These are phyloP conservation scores for Vanessa atalanta DNA, from an alignment of 1,140 invertebrate genomes.

Conservation along the genomic window DNA sequence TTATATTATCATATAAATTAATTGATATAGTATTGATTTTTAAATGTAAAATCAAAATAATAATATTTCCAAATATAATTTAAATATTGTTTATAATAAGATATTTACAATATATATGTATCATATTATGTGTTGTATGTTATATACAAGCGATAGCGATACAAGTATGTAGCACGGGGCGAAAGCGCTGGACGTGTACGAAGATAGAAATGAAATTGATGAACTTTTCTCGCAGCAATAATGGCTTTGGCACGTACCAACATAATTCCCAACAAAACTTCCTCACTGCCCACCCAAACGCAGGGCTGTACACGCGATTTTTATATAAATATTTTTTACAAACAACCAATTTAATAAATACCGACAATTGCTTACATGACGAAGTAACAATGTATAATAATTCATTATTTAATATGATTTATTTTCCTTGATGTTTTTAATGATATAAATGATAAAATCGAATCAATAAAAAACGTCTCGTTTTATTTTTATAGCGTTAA, in stretches of 20 bases:
- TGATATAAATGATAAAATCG: too few relatives aligned
- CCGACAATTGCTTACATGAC: too few relatives aligned
- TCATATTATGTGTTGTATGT: background rate
- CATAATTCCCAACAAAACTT: constrained; percentile 82
- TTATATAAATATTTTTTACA: background rate
- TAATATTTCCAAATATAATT: too few relatives aligned
- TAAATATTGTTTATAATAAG: too few relatives aligned
- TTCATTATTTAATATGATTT: too few relatives aligned
- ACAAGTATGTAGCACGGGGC: constrained; percentile 25
- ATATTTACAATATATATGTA: background rate
- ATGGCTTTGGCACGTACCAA: constrained; percentile 82
- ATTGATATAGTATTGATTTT: background rate
- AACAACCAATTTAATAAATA: background rate
- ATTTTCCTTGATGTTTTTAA: too few relatives aligned
- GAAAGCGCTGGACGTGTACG: constrained; percentile 55
- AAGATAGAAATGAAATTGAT: constrained; percentile 79
- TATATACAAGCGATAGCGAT: background rate
- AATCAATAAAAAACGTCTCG: too few relatives aligned
- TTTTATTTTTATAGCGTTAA: background rate
- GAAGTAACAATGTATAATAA: too few relatives aligned
- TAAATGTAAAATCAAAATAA: too few relatives aligned
- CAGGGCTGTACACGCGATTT: constrained; percentile 53
- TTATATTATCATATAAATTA: constrained; percentile 19
- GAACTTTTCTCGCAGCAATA: constrained; percentile 81
- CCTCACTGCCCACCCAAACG: constrained; percentile 59